Evolutionary conservation across 1,140 invertebrate species (phyloP).

Genomic region (Sycophaga agraensis): DNA sequence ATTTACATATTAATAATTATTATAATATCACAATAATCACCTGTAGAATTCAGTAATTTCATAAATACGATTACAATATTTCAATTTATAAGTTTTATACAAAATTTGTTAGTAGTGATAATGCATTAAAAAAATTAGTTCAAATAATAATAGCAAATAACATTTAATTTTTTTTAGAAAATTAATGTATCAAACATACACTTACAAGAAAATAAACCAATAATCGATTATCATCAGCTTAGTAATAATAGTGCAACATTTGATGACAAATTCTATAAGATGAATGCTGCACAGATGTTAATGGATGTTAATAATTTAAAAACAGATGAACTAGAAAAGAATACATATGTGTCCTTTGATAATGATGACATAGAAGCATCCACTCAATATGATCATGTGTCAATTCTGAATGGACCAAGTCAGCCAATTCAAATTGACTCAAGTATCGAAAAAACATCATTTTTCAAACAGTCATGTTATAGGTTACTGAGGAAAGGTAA

Average conservation of each 20-base stretch:
- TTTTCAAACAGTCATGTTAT: conserved; percentile 13
- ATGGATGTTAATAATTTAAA: conserved; percentile 10
- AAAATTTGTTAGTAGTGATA: too few species aligned
- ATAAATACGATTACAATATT: too few species aligned
- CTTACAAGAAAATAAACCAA: too few species aligned
- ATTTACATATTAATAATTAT: too few species aligned
- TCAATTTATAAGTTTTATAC: too few species aligned
- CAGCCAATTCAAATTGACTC: not conserved
- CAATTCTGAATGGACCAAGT: not conserved
- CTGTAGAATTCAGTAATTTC: too few species aligned
- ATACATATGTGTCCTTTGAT: not conserved
- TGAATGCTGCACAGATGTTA: conserved; percentile 20
- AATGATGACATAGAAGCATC: not conserved
- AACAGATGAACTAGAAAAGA: not conserved
- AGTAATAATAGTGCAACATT: not conserved
- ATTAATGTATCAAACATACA: too few species aligned
- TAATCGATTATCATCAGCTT: too few species aligned
- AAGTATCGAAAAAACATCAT: not conserved
- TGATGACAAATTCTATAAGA: conserved; percentile 11
- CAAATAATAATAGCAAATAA: too few species aligned
- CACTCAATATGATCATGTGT: not conserved
- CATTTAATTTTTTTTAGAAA: too few species aligned
- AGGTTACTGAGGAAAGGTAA: conserved; percentile 2
- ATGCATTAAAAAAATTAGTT: too few species aligned
- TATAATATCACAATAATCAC: too few species aligned